Evolutionary conservation across 1,140 invertebrate genomes (phyloP).

Genomic region (Mactra quadrangularis): DNA sequence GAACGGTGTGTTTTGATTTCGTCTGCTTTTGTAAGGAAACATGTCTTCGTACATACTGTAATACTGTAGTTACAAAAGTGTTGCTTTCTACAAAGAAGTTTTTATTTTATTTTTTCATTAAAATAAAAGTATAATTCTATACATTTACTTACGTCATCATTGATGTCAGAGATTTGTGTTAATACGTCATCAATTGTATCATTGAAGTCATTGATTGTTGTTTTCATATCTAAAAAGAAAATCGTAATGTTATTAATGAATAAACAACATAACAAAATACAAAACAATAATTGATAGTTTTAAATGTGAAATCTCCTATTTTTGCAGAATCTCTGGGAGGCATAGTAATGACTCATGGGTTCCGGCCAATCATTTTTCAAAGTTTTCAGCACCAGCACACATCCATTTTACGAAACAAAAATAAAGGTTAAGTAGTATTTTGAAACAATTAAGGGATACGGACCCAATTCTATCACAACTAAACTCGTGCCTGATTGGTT

Average conservation of each 20-base stretch:
- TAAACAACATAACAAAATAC: too few species aligned
- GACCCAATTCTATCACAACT: background rate
- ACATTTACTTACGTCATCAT: slow-evolving; percentile 16
- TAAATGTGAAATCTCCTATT: too few species aligned
- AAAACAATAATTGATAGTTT: too few species aligned
- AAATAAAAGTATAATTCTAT: too few species aligned
- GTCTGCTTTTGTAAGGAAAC: too few species aligned
- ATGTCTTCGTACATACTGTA: too few species aligned
- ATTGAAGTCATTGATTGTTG: slow-evolving; percentile 1
- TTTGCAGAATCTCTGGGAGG: too few species aligned
- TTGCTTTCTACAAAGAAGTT: too few species aligned
- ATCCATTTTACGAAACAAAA: background rate
- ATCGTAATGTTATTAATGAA: background rate
- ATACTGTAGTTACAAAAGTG: too few species aligned
- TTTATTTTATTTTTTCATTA: too few species aligned
- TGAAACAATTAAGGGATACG: background rate
- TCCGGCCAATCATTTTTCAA: background rate
- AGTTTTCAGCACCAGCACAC: background rate
- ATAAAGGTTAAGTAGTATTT: background rate
- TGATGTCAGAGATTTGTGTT: slow-evolving; percentile 2
- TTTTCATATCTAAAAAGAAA: slow-evolving; percentile 32
- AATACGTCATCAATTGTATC: background rate
- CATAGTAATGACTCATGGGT: background rate
- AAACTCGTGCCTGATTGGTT: background rate
- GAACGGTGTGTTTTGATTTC: too few species aligned